Evolutionary conservation across 2,797 vertebrate species (phyloP).

Genomic region (Sardinella longiceps): DNA sequence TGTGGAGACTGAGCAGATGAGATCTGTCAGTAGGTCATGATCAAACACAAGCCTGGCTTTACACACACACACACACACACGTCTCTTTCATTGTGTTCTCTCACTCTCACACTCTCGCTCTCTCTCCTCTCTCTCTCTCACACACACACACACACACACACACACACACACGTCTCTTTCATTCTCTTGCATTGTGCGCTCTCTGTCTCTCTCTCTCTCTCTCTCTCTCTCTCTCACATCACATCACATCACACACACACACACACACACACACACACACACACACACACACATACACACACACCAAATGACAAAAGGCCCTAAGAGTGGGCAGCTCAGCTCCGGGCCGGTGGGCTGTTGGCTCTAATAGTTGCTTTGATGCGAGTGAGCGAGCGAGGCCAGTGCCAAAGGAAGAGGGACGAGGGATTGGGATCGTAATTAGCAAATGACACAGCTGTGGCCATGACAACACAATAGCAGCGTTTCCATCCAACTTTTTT

Average conservation of each 20-base stretch:
- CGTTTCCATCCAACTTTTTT: not conserved
- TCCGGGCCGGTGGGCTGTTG: not conserved
- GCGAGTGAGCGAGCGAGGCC: not conserved
- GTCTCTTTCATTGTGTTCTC: not conserved
- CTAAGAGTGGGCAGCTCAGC: not conserved
- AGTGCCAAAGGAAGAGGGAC: not conserved
- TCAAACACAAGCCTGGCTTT: not conserved
- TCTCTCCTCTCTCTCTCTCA: too few species aligned
- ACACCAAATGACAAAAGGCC: too few species aligned
- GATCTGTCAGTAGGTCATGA: not conserved
- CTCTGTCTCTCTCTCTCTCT: not conserved
- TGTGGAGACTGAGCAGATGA: not conserved
- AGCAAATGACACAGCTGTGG: conserved; percentile 6
- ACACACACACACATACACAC: not conserved
- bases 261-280: not conserved
- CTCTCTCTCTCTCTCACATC: not conserved
- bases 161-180: not conserved
- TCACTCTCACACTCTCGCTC: too few species aligned
- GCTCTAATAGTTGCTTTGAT: conserved; percentile 10
- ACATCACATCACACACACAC: not conserved
- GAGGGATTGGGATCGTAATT: not conserved
- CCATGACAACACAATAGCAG: conserved; percentile 7
- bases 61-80: not conserved
- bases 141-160: not conserved
- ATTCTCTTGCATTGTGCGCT: not conserved